phyloP scores from a whole-genome alignment of 2,797 vertebrate species.

The Miichthys miiuy region DNA sequence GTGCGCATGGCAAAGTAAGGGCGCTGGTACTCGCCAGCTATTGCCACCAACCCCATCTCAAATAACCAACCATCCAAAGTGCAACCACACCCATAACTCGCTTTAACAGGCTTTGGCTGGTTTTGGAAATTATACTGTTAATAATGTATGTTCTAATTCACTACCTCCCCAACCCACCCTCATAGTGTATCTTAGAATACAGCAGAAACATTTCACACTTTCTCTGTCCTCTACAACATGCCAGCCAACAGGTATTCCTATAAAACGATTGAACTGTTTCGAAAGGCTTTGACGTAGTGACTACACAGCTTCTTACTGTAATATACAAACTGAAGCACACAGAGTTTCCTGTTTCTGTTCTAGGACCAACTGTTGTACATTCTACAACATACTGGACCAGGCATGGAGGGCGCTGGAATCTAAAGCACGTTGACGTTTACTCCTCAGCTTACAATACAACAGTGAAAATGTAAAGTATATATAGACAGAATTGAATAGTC shows the following conservation, averaged over 20 bases:
- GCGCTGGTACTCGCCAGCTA: slow-evolving; percentile 65
- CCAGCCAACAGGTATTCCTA: slow-evolving; percentile 59
- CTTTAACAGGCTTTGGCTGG: slow-evolving; percentile 82
- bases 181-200: slow-evolving; percentile 67
- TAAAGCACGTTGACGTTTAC: slow-evolving; percentile 75
- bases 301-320: slow-evolving; percentile 72
- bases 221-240: slow-evolving; percentile 61
- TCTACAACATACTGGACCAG: slow-evolving; percentile 76
- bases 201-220: slow-evolving; percentile 68
- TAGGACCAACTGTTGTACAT: slow-evolving; percentile 78
- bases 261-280: slow-evolving; percentile 58
- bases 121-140: slow-evolving; percentile 75
- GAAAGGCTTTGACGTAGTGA: slow-evolving; percentile 72
- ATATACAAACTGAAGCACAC: slow-evolving; percentile 74
- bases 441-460: slow-evolving; percentile 78
- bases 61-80: slow-evolving; percentile 69
- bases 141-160: slow-evolving; percentile 76
- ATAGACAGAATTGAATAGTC: slow-evolving; percentile 74
- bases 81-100: slow-evolving; percentile 74
- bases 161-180: slow-evolving; percentile 69
- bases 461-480: slow-evolving; percentile 81
- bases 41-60: slow-evolving; percentile 76
- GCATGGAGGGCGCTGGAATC: slow-evolving; percentile 72
- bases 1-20: slow-evolving; percentile 77
- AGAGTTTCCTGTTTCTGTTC: slow-evolving; percentile 71